Evolutionary conservation across 2,797 vertebrate genomes (phyloP), one percentile per base, ranked within the genome.

Genomic region (Champsocephalus gunnari): DNA sequence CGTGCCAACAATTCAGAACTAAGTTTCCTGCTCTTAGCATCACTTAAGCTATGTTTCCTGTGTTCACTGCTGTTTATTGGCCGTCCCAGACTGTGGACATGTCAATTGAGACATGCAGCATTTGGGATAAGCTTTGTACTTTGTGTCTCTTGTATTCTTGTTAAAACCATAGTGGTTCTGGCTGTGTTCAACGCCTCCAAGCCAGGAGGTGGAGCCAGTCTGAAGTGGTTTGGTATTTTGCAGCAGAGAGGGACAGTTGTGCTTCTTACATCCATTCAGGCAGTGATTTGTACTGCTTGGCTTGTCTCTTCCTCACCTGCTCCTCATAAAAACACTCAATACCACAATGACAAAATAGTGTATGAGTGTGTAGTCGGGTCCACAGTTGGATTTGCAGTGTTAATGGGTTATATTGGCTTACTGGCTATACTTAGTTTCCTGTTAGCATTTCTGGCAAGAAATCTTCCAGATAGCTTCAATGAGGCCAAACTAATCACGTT

Each of bases 1-100:
- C 82, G 90, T 0, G 93, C 93, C 34, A 94, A 93, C 64, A 93
- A 92, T 24, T 92, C 92, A 41, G 93, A 93, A 66, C 79, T 94
- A 3, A 93, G 90, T 59, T 93, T 92, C 43, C 62, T 80, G 69
- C 71, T 92, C 4, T 69, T 93, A 44, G 5, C 87, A 8, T 92
- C 91, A 55, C 87, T 92, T 4, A 92, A 89, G 21, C 49, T 90
- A 3, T 92, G 91, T 73, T 92, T 92, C 58, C 71, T 92, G 28
- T 92, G 89, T 50, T 88, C 89, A 1, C 58, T 92, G 34, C 64
- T 90, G 24, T 92, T 92, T 19, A 91, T 91, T 1, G 91, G 91
- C 5, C 78, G 12, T 28, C 89, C 90, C 0, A 75, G 59, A 24
- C 21, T 75, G 16, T 88, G 86, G 84, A 89, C 84, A 34, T 91